Evolutionary conservation across 2,888 invertebrate genomes (phyloP), one percentile per base, ranked within the genome.

Genomic region (Erynnis tages): DNA sequence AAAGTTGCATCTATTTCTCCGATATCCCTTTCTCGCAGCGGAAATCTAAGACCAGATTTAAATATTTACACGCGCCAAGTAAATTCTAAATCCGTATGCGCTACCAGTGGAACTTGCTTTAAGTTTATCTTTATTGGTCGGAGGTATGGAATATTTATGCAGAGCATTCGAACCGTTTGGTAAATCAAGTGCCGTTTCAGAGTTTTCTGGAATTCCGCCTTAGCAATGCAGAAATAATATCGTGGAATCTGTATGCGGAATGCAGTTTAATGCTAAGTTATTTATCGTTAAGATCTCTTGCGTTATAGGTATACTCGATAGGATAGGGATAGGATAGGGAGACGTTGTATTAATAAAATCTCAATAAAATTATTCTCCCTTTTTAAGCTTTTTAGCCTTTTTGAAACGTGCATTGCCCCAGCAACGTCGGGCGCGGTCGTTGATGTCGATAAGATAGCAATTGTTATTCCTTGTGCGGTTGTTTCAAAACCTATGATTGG

Each of bases 81-180:
- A 41, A 29, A 43, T 50, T 49, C 27, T 10, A 29, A 50, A 29
- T 50, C 35, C n/a, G 27, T 35, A 37, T 50, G 35, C 43, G 29
- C n/a, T 49, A 8, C 21, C 21, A 14, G 45, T 30, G 29, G 44
- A 45, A 25, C 23, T 43, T 11, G 43, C 44, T 19, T 40, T 47
- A 54, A 57, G 54, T 60, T 60, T 58, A 58, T 56, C 54, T 55
- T 57, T 58, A 64, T 64, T 56, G 60, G 59, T 61, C 56, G 55
- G 41, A 58, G 32, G 53, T 53, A 55, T 58, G 16, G 48, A 60
- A 58, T 62, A 60, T 64, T 62, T 60, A 64, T 60, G 43, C 56
- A 47, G 55, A 55, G 32, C 54, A 57, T 56, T 58, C 56, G 32
- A 25, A 29, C 37, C 54, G 45, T 53, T 59, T 55, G 34, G 38